Evolutionary conservation across 2,888 invertebrate species (phyloP), one percentile per base, ranked within the genome.

Genomic region (Idaea aversata): DNA sequence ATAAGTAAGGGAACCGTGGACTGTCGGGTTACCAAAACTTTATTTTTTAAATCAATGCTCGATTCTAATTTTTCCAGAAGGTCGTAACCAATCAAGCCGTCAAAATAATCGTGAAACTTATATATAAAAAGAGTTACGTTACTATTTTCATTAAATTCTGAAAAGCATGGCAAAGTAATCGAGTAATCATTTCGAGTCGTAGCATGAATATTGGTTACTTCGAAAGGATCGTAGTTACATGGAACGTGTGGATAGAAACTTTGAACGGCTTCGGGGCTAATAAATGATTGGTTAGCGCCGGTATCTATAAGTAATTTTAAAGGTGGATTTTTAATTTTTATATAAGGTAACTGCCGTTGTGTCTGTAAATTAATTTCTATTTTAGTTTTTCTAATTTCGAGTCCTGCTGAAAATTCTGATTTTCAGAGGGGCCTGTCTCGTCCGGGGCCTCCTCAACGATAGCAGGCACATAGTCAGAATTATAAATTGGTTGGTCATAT

Each of bases 101-200:
- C 76, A 16, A 79, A 80, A 61, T 69, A 72, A 15, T 78, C 61
- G 64, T 80, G 78, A 63, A 79, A 78, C 57, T 67, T 68, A 61
- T 77, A 80, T 4, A 77, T 59, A 57, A 67, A 80, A 3, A 77
- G 64, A 1, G 61, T 77, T 0, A 76, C 65, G 15, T 68, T 13
- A 7, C 57, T 62, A 5, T 13, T 0, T 4, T 73, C 70, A 5
- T 67, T 69, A 59, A 77, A 65, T 61, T 75, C 72, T 0, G 6
- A 6, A 61, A 77, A 75, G 63, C 68, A 62, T 0, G 73, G 80
- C 59, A 78, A 3, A 0, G 70, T 74, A 15, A 79, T 73, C 0
- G 78, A 79, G 66, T 75, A 73, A 4, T 78, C 62, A 35, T 69
- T 75, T 7, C 69, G 34, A 36, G 60, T 74, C 0, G 70, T 70